Base-by-base conservation (phyloP, 2,113 vertebrate species). In the Poeciliopsis occidentalis region DNA sequence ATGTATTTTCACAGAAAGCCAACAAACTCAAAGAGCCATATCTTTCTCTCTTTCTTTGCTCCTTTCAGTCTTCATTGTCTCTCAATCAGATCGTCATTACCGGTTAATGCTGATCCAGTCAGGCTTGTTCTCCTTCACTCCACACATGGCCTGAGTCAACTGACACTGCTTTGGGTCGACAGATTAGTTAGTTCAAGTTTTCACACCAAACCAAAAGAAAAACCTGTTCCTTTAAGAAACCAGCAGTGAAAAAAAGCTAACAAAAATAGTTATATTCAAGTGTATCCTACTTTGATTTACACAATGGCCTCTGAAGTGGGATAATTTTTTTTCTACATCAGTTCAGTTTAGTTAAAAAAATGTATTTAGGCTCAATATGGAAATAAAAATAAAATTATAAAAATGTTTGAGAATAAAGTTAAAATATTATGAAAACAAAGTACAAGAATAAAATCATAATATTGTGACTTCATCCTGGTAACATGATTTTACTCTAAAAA, bases 31-130 rank as follows among this genome's bases (percentile, higher is more conserved):
- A 63, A 60, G 51, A 4, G 22, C 41, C n/a, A 22, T 11, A 11
- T 12, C 26, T 24, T n/a, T 1, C 57, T 15, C 8, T 41, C 1
- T 41, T 15, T 41, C 34, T 34, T 15, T 12, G 8, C 30, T 4
- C n/a, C 31, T 30, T 64, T 75, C 81, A 19, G 39, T 73, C 85
- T 82, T 81, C 79, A 86, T 90, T 80, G 85, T 81, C 77, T 34
- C 85, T 86, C 81, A 82, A 87, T 87, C 88, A 91, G 73, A 70
- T 41, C 2, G 24, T 79, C 76, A 89, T 90, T 89, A 90, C 29
- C 62, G 70, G 71, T 71, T 90, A 92, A 91, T 85, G 73, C 83
- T 70, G 82, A 75, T 63, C 64, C 70, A 69, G 76, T 81, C 85
- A 26, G 67, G 17, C 51, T 71, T 71, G 41, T 67, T 65, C 34